Conservation (phyloP, 2,113 vertebrate genomes). For the Procapra przewalskii region DNA sequence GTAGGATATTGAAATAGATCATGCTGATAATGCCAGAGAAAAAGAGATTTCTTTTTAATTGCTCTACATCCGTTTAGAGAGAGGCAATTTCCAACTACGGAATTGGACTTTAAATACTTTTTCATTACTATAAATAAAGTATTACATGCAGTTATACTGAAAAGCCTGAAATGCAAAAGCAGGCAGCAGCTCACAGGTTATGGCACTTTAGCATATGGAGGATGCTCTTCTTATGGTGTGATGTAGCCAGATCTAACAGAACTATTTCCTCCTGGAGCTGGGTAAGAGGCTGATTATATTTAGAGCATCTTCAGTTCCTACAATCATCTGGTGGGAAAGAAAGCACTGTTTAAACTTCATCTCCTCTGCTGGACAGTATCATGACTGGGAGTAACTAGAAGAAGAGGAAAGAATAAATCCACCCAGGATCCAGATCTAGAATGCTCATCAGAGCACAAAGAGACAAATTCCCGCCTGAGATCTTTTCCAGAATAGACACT, state of each 20-base stretch:
- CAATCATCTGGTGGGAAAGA: neutral
- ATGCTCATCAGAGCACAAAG: constrained; percentile 4
- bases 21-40: neutral
- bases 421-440: neutral
- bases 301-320: neutral
- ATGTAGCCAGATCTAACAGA: neutral
- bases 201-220: neutral
- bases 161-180: constrained; percentile 24
- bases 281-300: constrained; percentile 16
- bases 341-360: neutral
- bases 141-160: constrained; percentile 43
- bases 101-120: constrained; percentile 61
- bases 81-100: constrained; percentile 36
- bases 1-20: constrained; percentile 1
- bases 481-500: neutral
- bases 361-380: neutral
- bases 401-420: neutral
- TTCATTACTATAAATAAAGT: constrained; percentile 64
- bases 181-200: constrained; percentile 21
- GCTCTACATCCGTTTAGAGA: constrained; percentile 59
- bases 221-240: neutral
- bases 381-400: neutral
- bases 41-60: constrained; percentile 45
- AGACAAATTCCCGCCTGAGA: neutral
- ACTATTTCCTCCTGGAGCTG: neutral